Evolutionary conservation across 1,140 invertebrate genomes (phyloP).

Genomic region (Euwallacea similis): DNA sequence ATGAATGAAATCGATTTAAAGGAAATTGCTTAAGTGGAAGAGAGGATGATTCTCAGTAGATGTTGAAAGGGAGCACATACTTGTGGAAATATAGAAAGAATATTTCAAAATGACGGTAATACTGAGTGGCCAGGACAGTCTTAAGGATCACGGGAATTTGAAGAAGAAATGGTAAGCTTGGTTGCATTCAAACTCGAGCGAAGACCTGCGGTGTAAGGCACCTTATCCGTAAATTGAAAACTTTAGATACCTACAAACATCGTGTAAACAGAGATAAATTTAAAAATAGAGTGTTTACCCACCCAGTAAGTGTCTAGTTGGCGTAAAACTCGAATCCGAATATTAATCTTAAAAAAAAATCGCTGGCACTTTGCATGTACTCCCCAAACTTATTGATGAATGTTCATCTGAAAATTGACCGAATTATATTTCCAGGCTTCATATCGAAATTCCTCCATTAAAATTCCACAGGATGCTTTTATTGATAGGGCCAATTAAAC

Average conservation of each 20-base stretch:
- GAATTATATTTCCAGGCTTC: too few relatives aligned
- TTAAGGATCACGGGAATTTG: constrained; percentile 21
- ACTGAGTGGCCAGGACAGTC: constrained; percentile 24
- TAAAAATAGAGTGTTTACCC: constrained; percentile 6
- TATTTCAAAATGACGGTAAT: constrained; percentile 23
- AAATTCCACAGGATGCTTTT: too few relatives aligned
- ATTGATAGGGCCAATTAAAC: too few relatives aligned
- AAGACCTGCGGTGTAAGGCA: too few relatives aligned
- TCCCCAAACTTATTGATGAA: too few relatives aligned
- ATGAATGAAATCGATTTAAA: neutral
- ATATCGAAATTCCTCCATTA: too few relatives aligned
- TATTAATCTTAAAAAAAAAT: constrained; percentile 2
- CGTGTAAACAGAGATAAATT: neutral
- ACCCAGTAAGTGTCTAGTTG: neutral
- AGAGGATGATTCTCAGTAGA: neutral
- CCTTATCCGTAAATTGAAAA: neutral
- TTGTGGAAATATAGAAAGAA: neutral
- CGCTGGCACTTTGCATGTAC: neutral
- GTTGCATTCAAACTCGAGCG: neutral
- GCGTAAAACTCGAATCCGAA: neutral
- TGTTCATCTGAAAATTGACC: too few relatives aligned
- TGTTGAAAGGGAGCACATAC: neutral
- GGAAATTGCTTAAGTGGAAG: neutral
- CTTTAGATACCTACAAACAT: neutral
- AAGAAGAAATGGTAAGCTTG: constrained; percentile 27